These are phyloP conservation scores for Trissolcus japonicus DNA, from an alignment of 2,888 invertebrate species.

Conservation along the genomic window DNA sequence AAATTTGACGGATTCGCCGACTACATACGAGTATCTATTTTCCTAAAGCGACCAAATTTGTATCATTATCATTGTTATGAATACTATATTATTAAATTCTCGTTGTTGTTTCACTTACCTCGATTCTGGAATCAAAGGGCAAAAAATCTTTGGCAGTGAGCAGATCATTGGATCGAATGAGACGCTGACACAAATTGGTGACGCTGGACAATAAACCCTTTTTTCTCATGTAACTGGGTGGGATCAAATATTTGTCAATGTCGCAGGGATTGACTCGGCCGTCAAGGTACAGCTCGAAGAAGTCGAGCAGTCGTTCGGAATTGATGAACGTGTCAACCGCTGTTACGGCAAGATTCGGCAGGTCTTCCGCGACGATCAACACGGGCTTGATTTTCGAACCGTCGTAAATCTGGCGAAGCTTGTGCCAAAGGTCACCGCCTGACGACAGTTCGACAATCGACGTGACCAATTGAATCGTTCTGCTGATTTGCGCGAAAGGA, in stretches of 20 bases:
- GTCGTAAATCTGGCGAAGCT: slow-evolving; percentile 63
- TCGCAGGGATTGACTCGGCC: slow-evolving; percentile 66
- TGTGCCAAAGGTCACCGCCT: slow-evolving; percentile 71
- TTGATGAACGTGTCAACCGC: slow-evolving; percentile 67
- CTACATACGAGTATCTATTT: slow-evolving; percentile 38
- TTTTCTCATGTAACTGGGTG: slow-evolving; percentile 65
- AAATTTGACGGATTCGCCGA: slow-evolving; percentile 26
- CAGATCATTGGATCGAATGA: slow-evolving; percentile 54
- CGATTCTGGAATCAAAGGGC: slow-evolving; percentile 58
- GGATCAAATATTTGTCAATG: slow-evolving; percentile 68
- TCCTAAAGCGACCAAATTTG: slow-evolving; percentile 17
- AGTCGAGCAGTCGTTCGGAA: slow-evolving; percentile 67
- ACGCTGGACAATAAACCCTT: slow-evolving; percentile 66
- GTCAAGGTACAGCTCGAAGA: slow-evolving; percentile 59
- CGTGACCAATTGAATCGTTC: slow-evolving; percentile 56
- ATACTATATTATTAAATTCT: no score
- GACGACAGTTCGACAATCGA: slow-evolving; percentile 60
- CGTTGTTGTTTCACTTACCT: slow-evolving; percentile 50
- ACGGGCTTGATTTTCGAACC: slow-evolving; percentile 62
- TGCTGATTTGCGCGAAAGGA: slow-evolving; percentile 35
- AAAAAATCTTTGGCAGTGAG: slow-evolving; percentile 59
- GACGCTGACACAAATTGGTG: slow-evolving; percentile 66
- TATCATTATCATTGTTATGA: neutral
- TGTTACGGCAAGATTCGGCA: slow-evolving; percentile 67
- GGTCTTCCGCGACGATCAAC: slow-evolving; percentile 66